Base-by-base conservation (phyloP, 2,888 invertebrate genomes). In the Tromatobia lineatoria region DNA sequence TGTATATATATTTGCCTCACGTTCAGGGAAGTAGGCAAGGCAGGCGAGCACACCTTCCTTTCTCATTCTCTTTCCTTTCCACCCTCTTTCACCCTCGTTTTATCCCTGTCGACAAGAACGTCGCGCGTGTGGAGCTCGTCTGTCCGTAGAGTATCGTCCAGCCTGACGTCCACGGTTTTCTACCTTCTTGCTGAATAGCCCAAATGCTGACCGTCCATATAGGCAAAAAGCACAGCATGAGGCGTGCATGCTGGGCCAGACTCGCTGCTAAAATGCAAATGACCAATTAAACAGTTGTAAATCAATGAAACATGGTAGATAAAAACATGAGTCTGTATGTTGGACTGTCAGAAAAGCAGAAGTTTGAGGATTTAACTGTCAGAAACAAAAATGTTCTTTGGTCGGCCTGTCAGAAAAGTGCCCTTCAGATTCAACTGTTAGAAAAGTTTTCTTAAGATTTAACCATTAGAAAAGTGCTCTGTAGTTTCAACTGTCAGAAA, bases 241-340 rank as follows among this genome's bases (percentile, higher is more conserved):
- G 8, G 54, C 13, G 15, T 20, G 71, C 54, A 66, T 69, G 64
- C 64, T 81, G 59, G 76, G 79, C 75, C 61, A 76, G 82, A 69
- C 74, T 69, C 82, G 74, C 81, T 70, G 74, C 80, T 84, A 85
- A 91, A 91, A 93, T 92, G 91, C 91, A 92, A 93, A 92, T 91
- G 91, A 92, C 92, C 93, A 92, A 93, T 93, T 92, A 93, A 92
- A 89, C 86, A 87, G 89, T 88, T 90, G 89, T 91, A 91, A 92
- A 93, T 93, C 91, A 92, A 88, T 85, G 85, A 87, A 88, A 88
- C 89, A 80, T 85, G 86, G 57, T 81, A 79, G 88, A 80, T 57
- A 80, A 38, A 10, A 38, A 10, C 6, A 38, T 38, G 10, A 38
- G 10, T 38, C 38, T 8, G 29, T 29, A 29, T 2, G 29, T 29